These are phyloP conservation scores for Ennomos erosarius DNA, from an alignment of 2,888 invertebrate species.

Conservation along the genomic window DNA sequence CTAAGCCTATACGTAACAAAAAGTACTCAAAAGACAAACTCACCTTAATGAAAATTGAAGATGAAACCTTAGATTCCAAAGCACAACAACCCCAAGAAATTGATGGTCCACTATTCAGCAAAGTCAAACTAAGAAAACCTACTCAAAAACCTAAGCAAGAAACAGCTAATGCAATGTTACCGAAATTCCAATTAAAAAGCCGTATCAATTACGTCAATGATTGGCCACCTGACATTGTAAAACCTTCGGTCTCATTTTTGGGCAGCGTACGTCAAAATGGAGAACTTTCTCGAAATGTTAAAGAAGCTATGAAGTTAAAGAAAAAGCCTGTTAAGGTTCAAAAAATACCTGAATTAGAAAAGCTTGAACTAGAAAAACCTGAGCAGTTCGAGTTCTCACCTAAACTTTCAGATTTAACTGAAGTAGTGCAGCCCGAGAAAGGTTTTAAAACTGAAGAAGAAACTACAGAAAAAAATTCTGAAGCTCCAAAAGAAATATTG, in stretches of 20 bases:
- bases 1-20: conserved; percentile 21
- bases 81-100: conserved; percentile 85
- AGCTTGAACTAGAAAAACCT: conserved; percentile 81
- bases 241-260: conserved; percentile 81
- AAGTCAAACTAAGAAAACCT: conserved; percentile 88
- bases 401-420: conserved; percentile 30
- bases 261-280: conserved; percentile 86
- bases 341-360: conserved; percentile 79
- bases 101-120: conserved; percentile 86
- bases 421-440: conserved; percentile 20
- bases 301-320: conserved; percentile 87
- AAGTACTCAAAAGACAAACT: conserved; percentile 55
- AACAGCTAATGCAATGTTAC: conserved; percentile 72
- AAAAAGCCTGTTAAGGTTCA: conserved; percentile 84
- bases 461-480: not conserved
- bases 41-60: conserved; percentile 85
- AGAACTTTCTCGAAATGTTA: conserved; percentile 88
- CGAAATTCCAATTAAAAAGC: conserved; percentile 89
- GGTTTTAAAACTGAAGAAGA: conserved; percentile 3
- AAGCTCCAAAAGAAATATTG: conserved; percentile 2
- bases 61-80: conserved; percentile 83
- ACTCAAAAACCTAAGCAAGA: conserved; percentile 78
- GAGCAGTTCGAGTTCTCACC: conserved; percentile 56
- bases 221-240: conserved; percentile 86
- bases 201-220: conserved; percentile 86